Evolutionary conservation across 2,797 vertebrate genomes (phyloP), one percentile per base, ranked within the genome.

Genomic region (Fundulus diaphanus): DNA sequence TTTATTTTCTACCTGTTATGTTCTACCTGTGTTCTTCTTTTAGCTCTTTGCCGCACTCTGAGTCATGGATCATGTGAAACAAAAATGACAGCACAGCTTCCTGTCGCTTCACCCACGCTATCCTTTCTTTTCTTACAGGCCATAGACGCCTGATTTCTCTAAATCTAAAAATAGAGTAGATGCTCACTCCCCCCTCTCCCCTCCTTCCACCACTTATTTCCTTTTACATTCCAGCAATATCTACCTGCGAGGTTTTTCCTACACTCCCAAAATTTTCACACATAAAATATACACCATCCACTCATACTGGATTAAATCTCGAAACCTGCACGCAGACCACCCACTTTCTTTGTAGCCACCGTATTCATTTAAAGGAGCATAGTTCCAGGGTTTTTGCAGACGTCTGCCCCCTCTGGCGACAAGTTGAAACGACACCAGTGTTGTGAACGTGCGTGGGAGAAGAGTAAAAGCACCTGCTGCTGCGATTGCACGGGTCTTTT

Each of bases 141-240:
- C 31, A 24, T 79, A 85, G 83, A 88, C 87, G 89, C 90, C 90
- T 91, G 87, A 90, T 88, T 93, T 91, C 74, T 85, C 72, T 63
- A 52, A 66, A 16, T 63, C 87, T 92, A 92, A 90, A 94, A 93
- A 93, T 91, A 94, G 81, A 78, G 74, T 49, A 83, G 81, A 87
- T 83, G 77, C 73, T 72, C 24, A 54, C 79, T 59, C 33, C 66
- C 51, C 56, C 67, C 7, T 40, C 27, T 79, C 12, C 1, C 59
- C 15, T 3, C 65, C 74, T 68, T 72, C 77, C 69, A 57, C 72
- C 54, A 65, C 42, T 76, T 73, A 22, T 68, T 73, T 72, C 61
- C 52, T 73, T 85, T 70, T 77, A 73, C 54, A 68, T 44, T 73
- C 66, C 69, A 9, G 1, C 29, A 77, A n/a, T 59, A 48, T 82